Evolutionary conservation across 2,113 vertebrate genomes (phyloP).

Genomic region (Collichthys lucidus): DNA sequence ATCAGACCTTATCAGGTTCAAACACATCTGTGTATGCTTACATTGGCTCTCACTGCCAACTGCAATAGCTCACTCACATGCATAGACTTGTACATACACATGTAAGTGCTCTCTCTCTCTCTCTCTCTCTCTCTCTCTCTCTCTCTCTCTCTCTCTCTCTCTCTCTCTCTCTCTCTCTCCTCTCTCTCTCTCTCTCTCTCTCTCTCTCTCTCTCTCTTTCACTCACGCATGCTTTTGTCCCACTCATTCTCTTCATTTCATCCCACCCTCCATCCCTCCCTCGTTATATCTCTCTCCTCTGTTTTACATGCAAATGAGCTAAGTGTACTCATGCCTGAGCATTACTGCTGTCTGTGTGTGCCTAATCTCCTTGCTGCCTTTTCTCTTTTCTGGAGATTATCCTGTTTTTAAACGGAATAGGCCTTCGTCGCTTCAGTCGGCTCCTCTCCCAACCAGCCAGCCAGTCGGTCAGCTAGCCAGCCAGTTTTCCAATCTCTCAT

Average conservation of each 20-base stretch:
- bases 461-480: conserved; percentile 57
- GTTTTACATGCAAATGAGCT: conserved; percentile 82
- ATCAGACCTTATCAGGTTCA: conserved; percentile 81
- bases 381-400: conserved; percentile 81
- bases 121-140: no score
- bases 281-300: conserved; percentile 70
- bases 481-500: conserved; percentile 63
- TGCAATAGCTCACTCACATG: conserved; percentile 55
- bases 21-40: conserved; percentile 78
- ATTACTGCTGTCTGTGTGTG: conserved; percentile 76
- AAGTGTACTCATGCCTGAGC: conserved; percentile 74
- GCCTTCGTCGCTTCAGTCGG: conserved; percentile 63
- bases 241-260: conserved; percentile 66
- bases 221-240: conserved; percentile 64
- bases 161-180: not conserved
- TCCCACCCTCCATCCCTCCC: conserved; percentile 57
- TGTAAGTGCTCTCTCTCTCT: conserved; percentile 25
- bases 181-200: no score
- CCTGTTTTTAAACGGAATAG: conserved; percentile 76
- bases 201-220: no score
- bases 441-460: conserved; percentile 58
- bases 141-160: no score
- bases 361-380: conserved; percentile 81
- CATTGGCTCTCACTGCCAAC: conserved; percentile 65
- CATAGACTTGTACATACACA: conserved; percentile 40